Conservation (phyloP, 2,888 invertebrate species). For the Ecdyonurus torrentis region DNA sequence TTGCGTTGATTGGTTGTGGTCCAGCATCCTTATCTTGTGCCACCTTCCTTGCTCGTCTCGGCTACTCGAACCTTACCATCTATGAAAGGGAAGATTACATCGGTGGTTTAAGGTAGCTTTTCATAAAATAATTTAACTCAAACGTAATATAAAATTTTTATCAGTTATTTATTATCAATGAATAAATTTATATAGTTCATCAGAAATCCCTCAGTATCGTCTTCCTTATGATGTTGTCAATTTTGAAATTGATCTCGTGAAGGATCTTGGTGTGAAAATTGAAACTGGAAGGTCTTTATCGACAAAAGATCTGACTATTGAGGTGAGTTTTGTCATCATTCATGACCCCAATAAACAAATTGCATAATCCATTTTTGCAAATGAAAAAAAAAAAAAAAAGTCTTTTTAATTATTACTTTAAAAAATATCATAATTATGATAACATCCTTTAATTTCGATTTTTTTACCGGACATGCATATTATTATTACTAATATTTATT, state of each 20-base stretch:
- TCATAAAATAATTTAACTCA: neutral
- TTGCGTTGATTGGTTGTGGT: slow-evolving; percentile 86
- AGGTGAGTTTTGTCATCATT: slow-evolving; percentile 34
- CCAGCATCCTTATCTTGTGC: slow-evolving; percentile 95
- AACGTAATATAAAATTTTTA: slow-evolving; percentile 2
- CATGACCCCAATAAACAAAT: neutral
- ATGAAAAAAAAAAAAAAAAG: neutral
- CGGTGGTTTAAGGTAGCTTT: slow-evolving; percentile 87
- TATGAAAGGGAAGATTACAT: slow-evolving; percentile 76
- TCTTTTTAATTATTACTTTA: neutral
- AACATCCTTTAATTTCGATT: neutral
- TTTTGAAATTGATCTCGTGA: slow-evolving; percentile 81
- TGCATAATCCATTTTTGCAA: neutral
- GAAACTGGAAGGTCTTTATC: slow-evolving; percentile 55
- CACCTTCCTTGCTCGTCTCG: slow-evolving; percentile 83
- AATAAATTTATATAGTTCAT: slow-evolving; percentile 40
- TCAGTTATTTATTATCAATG: slow-evolving; percentile 7
- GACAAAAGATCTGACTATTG: slow-evolving; percentile 50
- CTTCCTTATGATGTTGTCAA: slow-evolving; percentile 82
- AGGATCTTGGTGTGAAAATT: slow-evolving; percentile 85
- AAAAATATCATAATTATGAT: slow-evolving; percentile 1
- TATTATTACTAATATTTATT: too few species aligned
- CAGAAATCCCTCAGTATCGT: slow-evolving; percentile 95
- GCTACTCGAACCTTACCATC: slow-evolving; percentile 79
- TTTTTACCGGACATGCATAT: too few species aligned